Evolutionary conservation across 1,140 invertebrate species (phyloP).

Genomic region (Bombyx mandarina): DNA sequence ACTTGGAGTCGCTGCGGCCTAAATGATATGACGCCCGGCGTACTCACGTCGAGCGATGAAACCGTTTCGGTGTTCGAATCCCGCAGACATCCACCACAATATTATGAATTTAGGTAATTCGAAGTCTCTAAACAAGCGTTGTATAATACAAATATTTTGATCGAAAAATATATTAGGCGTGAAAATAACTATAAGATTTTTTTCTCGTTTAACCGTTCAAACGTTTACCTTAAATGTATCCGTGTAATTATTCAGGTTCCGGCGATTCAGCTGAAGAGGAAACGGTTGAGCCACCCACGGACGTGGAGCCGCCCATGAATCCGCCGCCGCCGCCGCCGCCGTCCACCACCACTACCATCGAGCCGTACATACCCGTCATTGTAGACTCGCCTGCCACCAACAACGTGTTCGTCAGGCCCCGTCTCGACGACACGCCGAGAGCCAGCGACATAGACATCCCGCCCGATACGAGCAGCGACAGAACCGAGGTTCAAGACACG

Average conservation of each 20-base stretch:
- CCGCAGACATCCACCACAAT: no score
- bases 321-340: constrained; percentile 15
- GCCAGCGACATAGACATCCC: constrained; percentile 6
- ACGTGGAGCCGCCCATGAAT: constrained; percentile 9
- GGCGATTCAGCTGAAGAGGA: constrained; percentile 29
- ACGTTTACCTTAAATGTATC: no score
- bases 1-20: no score
- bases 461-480: constrained; percentile 1
- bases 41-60: no score
- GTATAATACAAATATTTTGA: no score
- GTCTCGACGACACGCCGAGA: constrained; percentile 10
- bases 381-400: constrained; percentile 31
- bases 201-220: no score
- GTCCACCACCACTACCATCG: constrained; percentile 20
- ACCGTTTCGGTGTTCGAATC: no score
- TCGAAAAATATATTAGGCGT: no score
- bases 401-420: constrained; percentile 23
- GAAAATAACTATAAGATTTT: no score
- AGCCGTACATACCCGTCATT: constrained; percentile 13
- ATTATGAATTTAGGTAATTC: no score
- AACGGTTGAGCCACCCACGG: neutral
- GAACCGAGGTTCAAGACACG: constrained; percentile 9
- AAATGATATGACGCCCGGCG: no score
- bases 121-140: no score
- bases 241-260: constrained; percentile 27